phyloP scores from a whole-genome alignment of 2,888 invertebrate species.

The Hedychridium roseum region DNA sequence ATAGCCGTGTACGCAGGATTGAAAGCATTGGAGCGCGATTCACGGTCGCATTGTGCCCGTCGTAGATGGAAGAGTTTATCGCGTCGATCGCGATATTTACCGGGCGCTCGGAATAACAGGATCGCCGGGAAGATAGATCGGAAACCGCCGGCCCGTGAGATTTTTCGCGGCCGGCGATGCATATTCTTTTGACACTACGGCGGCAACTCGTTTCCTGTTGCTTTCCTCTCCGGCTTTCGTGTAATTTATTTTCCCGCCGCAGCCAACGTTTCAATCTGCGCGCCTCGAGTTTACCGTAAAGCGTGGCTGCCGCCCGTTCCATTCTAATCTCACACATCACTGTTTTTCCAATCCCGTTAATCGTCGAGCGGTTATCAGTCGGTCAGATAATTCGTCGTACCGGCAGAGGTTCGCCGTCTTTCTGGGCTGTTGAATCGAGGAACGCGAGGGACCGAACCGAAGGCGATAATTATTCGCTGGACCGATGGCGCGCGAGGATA shows the following conservation, averaged over 20 bases:
- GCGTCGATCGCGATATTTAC: conserved; percentile 22
- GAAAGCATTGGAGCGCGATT: background rate
- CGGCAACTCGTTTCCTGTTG: too few species aligned
- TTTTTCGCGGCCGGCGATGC: conserved; percentile 2
- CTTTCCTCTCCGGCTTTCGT: background rate
- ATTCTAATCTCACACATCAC: too few species aligned
- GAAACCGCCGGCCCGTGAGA: conserved; percentile 16
- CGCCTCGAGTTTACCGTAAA: too few species aligned
- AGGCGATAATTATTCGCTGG: conserved; percentile 39
- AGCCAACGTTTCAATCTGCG: too few species aligned
- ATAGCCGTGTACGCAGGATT: background rate
- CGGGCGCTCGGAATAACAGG: conserved; percentile 23
- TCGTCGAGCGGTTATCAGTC: too few species aligned
- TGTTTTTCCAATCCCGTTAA: too few species aligned
- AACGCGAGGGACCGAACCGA: conserved; percentile 20
- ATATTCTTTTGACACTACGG: background rate
- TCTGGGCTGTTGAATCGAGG: too few species aligned
- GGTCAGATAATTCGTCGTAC: too few species aligned
- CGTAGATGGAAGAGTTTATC: conserved; percentile 19
- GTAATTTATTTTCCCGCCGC: too few species aligned
- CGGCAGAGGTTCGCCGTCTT: too few species aligned
- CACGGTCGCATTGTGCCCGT: background rate
- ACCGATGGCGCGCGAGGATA: conserved; percentile 34
- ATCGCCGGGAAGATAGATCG: conserved; percentile 19
- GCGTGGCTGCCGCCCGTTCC: too few species aligned